phyloP scores from a whole-genome alignment of 2,797 vertebrate species.

The Leucoraja ocellata region DNA sequence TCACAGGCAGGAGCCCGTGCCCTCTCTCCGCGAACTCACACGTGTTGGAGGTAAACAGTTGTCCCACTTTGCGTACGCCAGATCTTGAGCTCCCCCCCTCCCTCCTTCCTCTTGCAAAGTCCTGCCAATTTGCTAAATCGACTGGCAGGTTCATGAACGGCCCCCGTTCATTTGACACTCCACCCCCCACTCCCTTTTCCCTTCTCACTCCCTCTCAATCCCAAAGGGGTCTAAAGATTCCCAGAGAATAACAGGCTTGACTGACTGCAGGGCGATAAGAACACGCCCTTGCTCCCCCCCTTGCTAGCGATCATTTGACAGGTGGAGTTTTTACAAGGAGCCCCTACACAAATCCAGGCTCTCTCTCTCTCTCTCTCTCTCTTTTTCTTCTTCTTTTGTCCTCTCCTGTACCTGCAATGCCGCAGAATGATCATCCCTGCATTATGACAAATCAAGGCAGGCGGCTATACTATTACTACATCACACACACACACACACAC shows the following conservation, averaged over 20 bases:
- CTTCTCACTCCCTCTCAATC: slow-evolving; percentile 39
- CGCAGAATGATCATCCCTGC: slow-evolving; percentile 68
- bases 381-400: slow-evolving; percentile 53
- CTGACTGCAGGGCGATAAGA: slow-evolving; percentile 27
- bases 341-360: slow-evolving; percentile 51
- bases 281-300: slow-evolving; percentile 40
- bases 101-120: slow-evolving; percentile 45
- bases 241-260: slow-evolving; percentile 14
- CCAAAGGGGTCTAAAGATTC: slow-evolving; percentile 39
- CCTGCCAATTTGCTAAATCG: slow-evolving; percentile 50
- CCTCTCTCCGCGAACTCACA: slow-evolving; percentile 20
- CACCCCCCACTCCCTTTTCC: slow-evolving; percentile 42
- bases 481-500: slow-evolving; percentile 21
- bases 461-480: slow-evolving; percentile 58
- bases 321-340: slow-evolving; percentile 38
- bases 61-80: slow-evolving; percentile 45
- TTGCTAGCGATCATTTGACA: slow-evolving; percentile 45
- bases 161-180: slow-evolving; percentile 50
- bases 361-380: slow-evolving; percentile 40
- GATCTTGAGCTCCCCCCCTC: not conserved
- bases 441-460: slow-evolving; percentile 86
- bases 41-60: slow-evolving; percentile 24
- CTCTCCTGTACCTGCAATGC: slow-evolving; percentile 78
- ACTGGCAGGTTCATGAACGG: not conserved
- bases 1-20: slow-evolving; percentile 31